Evolutionary conservation across 2,113 vertebrate genomes (phyloP), one percentile per base, ranked within the genome.

Genomic region (Scortum barcoo): DNA sequence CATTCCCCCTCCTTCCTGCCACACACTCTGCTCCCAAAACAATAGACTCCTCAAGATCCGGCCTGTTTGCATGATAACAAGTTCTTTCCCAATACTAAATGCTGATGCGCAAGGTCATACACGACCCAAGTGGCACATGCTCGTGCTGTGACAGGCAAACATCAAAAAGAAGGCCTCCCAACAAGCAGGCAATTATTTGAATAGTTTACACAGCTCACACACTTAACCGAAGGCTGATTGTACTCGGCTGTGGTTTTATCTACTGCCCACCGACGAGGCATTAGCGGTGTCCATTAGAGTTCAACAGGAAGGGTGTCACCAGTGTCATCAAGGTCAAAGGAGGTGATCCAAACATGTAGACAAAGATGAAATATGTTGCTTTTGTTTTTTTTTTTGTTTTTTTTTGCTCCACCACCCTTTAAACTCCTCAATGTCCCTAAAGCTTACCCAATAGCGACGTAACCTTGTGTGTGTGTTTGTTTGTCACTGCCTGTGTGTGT

Each of bases 11-110:
- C 65, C 40, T 60, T 86, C 83, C 78, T 46, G 79, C 83, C 87
- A 86, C 87, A 88, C 87, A 76, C 51, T 40, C 53, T 85, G 81
- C 87, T 71, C 88, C 72, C 28, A 14, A 80, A 83, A 93, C 88
- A 91, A 91, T 87, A 86, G 86, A 84, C 81, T 87, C 86, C 76
- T 87, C 73, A 72, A 83, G 84, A 89, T 86, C 78, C 81, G 61
- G 79, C 87, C 76, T 88, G 86, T 93, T 89, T 90, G 86, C 87
- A 86, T 87, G 88, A 85, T 92, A 89, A 90, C 65, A 81, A 89
- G 63, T 83, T 87, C 38, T 86, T 79, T 87, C 51, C 84, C 66
- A 62, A 24, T 42, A 20, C 73, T 78, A 85, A 85, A 87, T 60
- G 86, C 84, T 83, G 87, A 82, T 76, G 77, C 7, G 70, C 89